phyloP scores from a whole-genome alignment of 1,140 invertebrate genomes.

The Melanaphis sacchari region DNA sequence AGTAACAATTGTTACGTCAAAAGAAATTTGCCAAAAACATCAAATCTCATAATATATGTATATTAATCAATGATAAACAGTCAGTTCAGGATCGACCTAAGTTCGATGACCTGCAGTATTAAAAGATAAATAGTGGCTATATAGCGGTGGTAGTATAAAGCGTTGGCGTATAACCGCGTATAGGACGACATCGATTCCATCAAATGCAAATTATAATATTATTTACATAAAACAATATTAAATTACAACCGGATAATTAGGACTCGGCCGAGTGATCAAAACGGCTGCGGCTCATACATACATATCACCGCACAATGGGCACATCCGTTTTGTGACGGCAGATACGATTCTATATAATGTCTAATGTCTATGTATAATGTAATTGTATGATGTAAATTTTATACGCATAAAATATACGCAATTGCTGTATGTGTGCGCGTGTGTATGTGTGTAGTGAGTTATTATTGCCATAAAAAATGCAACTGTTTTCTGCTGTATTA shows the following conservation, averaged over 20 bases:
- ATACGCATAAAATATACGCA: not conserved
- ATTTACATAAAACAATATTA: constrained; percentile 45
- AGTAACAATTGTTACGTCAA: not conserved
- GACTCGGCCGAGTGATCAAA: constrained; percentile 49
- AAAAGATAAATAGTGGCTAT: not conserved
- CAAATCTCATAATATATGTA: not conserved
- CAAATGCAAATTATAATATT: constrained; percentile 37
- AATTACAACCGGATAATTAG: constrained; percentile 53
- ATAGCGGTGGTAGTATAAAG: not conserved
- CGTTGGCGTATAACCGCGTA: not conserved
- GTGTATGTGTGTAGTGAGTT: constrained; percentile 3
- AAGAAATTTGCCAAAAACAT: not conserved
- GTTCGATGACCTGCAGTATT: not conserved
- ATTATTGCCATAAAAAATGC: not conserved
- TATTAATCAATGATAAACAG: not conserved
- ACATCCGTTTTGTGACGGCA: constrained; percentile 20
- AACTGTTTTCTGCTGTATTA: not conserved
- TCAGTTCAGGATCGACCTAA: not conserved
- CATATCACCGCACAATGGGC: not conserved
- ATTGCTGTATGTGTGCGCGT: not conserved
- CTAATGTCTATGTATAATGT: not conserved
- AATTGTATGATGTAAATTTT: not conserved
- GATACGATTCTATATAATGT: not conserved
- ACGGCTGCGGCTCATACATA: not conserved
- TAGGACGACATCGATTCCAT: constrained; percentile 27